These are phyloP conservation scores for Eupsilia transversa DNA, from an alignment of 2,888 invertebrate species.

Conservation along the genomic window DNA sequence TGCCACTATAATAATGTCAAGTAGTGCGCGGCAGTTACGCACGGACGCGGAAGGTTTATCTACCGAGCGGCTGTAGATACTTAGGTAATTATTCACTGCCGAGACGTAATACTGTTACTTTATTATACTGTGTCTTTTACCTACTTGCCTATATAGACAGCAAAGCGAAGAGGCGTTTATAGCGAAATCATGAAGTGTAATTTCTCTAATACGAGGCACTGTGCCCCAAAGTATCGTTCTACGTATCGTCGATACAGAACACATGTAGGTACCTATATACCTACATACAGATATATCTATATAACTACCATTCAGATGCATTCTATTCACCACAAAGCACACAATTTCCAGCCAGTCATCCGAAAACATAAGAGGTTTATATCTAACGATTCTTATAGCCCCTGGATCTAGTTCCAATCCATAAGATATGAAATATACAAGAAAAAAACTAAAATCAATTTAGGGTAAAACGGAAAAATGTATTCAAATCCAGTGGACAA, in stretches of 20 bases:
- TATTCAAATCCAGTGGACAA: constrained; percentile 54
- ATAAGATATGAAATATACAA: constrained; percentile 21
- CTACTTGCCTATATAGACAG: neutral
- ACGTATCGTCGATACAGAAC: neutral
- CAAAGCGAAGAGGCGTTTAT: neutral
- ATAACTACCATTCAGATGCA: neutral
- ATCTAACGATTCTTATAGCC: neutral
- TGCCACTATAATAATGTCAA: too few species aligned
- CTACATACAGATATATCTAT: too few species aligned
- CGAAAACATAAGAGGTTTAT: neutral
- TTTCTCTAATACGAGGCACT: neutral
- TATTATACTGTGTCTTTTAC: too few species aligned
- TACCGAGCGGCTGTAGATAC: too few species aligned
- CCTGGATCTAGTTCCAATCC: too few species aligned
- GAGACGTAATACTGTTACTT: too few species aligned
- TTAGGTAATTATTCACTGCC: too few species aligned
- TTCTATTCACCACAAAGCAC: neutral
- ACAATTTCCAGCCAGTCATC: neutral
- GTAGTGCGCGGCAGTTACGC: too few species aligned
- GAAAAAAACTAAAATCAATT: constrained; percentile 36
- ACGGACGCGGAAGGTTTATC: too few species aligned
- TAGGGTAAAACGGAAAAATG: constrained; percentile 40
- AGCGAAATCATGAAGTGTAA: neutral
- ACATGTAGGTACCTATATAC: too few species aligned
- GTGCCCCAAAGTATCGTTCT: neutral